Evolutionary conservation across 2,888 invertebrate genomes (phyloP).

Genomic region (Caenorhabditis virilis): DNA sequence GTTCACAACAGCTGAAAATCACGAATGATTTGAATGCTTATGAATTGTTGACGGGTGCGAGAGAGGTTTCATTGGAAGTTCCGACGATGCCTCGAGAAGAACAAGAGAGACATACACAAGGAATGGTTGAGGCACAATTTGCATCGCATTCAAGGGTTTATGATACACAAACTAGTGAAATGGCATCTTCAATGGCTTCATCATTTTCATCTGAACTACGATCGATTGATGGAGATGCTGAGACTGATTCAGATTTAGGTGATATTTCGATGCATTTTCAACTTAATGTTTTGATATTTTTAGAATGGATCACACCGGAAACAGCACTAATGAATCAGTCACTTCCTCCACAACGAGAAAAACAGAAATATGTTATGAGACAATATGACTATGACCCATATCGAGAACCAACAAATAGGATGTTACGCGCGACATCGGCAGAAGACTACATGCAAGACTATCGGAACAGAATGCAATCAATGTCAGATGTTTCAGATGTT

Average conservation of each 20-base stretch:
- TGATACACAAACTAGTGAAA: constrained; percentile 40
- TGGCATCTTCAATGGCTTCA: constrained; percentile 65
- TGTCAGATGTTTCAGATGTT: constrained; percentile 19
- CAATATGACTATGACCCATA: constrained; percentile 49
- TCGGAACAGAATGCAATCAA: constrained; percentile 16
- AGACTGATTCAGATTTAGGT: constrained; percentile 64
- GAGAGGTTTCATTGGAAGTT: constrained; percentile 13
- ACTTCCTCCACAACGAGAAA: not conserved
- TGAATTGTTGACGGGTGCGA: constrained; percentile 26
- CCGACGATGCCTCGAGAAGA: constrained; percentile 33
- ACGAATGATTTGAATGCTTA: constrained; percentile 39
- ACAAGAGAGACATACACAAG: constrained; percentile 27
- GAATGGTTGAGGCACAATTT: constrained; percentile 34
- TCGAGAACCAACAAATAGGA: constrained; percentile 21
- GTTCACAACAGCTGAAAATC: constrained; percentile 36
- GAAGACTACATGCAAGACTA: constrained; percentile 16
- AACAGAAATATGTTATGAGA: constrained; percentile 19
- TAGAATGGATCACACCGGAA: constrained; percentile 65
- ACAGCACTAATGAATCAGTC: constrained; percentile 36
- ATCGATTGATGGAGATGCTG: constrained; percentile 62
- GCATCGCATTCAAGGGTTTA: constrained; percentile 22
- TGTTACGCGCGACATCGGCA: constrained; percentile 21
- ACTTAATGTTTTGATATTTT: too few species aligned
- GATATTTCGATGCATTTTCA: too few species aligned
- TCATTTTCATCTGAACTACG: constrained; percentile 65